These are phyloP conservation scores for Phacellophora camtschatica DNA, from an alignment of 30 jellyfish, hydroid and myxozoan species.

Conservation along the genomic window DNA sequence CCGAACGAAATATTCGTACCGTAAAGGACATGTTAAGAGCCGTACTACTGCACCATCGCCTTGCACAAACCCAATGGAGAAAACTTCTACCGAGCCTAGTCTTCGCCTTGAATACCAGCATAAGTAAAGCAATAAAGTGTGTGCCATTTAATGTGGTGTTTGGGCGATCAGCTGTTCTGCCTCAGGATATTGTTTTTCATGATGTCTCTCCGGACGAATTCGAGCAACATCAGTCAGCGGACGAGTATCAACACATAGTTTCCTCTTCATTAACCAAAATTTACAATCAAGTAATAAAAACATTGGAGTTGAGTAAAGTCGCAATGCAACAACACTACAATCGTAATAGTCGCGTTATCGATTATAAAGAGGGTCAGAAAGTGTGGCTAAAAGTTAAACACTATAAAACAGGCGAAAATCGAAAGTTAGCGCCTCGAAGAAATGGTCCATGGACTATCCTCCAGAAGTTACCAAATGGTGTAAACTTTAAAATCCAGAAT, in stretches of 20 bases:
- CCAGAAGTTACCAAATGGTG: slow-evolving; percentile 55
- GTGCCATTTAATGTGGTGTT: slow-evolving; percentile 57
- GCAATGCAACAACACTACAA: slow-evolving; percentile 54
- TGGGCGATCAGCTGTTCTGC: slow-evolving; percentile 52
- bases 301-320: slow-evolving; percentile 35
- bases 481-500: slow-evolving; percentile 42
- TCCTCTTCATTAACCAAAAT: slow-evolving; percentile 13
- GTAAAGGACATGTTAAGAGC: too few species aligned
- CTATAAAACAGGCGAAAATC: slow-evolving; percentile 21
- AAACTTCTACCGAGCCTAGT: neutral
- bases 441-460: slow-evolving; percentile 43
- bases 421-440: slow-evolving; percentile 45
- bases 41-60: neutral
- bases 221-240: slow-evolving; percentile 11
- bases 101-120: neutral
- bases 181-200: slow-evolving; percentile 56
- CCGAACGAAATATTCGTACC: too few species aligned
- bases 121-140: too few species aligned
- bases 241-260: neutral
- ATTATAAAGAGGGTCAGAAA: slow-evolving; percentile 30
- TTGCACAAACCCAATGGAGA: neutral
- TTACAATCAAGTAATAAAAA: slow-evolving; percentile 8
- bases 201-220: neutral
- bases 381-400: slow-evolving; percentile 36
- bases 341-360: slow-evolving; percentile 7